Evolutionary conservation across 1,140 invertebrate genomes (phyloP).

Genomic region (Battus philenor): DNA sequence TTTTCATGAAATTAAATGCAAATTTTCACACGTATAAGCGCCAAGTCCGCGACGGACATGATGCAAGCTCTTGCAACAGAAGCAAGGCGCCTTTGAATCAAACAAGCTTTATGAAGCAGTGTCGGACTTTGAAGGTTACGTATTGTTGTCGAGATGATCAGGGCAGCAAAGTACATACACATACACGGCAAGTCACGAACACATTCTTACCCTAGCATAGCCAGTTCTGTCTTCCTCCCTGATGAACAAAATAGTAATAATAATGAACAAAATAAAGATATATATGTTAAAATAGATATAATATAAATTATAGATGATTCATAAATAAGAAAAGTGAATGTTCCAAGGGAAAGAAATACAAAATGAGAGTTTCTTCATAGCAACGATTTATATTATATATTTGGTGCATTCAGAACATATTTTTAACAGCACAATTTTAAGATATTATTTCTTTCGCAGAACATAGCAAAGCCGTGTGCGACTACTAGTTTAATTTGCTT

Average conservation of each 20-base stretch:
- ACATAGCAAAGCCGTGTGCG: slow-evolving; percentile 4
- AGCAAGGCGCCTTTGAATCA: slow-evolving; percentile 31
- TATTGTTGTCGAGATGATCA: slow-evolving; percentile 27
- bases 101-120: slow-evolving; percentile 33
- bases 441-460: slow-evolving; percentile 2
- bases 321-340: background rate
- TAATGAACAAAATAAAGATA: slow-evolving; percentile 41
- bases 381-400: background rate
- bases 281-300: slow-evolving; percentile 27
- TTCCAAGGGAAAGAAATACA: background rate
- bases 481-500: slow-evolving; percentile 6
- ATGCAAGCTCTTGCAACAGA: slow-evolving; percentile 32
- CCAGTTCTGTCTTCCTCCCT: slow-evolving; percentile 74
- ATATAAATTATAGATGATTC: slow-evolving; percentile 18
- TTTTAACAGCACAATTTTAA: slow-evolving; percentile 11
- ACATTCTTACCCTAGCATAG: slow-evolving; percentile 74
- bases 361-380: background rate
- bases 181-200: slow-evolving; percentile 66
- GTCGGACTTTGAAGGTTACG: slow-evolving; percentile 20
- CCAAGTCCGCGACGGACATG: slow-evolving; percentile 28
- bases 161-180: slow-evolving; percentile 51
- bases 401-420: slow-evolving; percentile 46
- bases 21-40: slow-evolving; percentile 40
- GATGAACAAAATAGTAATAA: slow-evolving; percentile 71
- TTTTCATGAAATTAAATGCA: slow-evolving; percentile 25